These are phyloP conservation scores for Crax fasciolata DNA, from an alignment of 2,797 vertebrate species.

Conservation along the genomic window DNA sequence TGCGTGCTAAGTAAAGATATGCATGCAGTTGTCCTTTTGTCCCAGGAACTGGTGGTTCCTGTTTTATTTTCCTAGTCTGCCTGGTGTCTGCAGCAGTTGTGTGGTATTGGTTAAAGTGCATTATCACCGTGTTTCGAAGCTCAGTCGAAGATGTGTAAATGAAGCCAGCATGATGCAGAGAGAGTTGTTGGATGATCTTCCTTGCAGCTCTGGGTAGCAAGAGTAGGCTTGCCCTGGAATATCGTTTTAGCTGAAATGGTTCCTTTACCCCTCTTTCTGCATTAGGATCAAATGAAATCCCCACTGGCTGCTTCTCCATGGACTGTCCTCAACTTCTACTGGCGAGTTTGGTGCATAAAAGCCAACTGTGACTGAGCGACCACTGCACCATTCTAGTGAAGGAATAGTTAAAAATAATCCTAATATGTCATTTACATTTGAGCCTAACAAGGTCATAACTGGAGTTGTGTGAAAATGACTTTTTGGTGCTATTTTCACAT, in stretches of 20 bases:
- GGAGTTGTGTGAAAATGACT: slow-evolving; percentile 73
- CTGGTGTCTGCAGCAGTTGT: slow-evolving; percentile 53
- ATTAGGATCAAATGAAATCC: slow-evolving; percentile 28
- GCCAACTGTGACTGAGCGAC: neutral
- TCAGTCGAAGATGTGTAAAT: slow-evolving; percentile 84
- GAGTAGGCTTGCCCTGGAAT: slow-evolving; percentile 81
- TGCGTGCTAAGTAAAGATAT: neutral
- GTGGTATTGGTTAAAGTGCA: slow-evolving; percentile 79
- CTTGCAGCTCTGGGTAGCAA: slow-evolving; percentile 75
- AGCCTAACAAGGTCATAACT: slow-evolving; percentile 68
- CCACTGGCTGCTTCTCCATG: neutral
- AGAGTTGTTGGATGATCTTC: slow-evolving; percentile 71
- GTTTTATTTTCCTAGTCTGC: slow-evolving; percentile 46
- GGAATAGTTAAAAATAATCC: slow-evolving; percentile 64
- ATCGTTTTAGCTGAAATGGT: slow-evolving; percentile 35
- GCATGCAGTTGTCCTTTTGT: neutral
- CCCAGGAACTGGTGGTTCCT: slow-evolving; percentile 50
- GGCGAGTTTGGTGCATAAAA: neutral
- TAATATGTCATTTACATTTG: slow-evolving; percentile 67
- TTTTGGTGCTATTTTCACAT: slow-evolving; percentile 73
- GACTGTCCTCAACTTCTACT: neutral
- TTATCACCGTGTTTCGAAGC: slow-evolving; percentile 74
- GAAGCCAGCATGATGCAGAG: slow-evolving; percentile 83
- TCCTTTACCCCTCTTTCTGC: slow-evolving; percentile 21
- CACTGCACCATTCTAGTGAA: neutral